phyloP scores from a whole-genome alignment of 1,140 invertebrate species.

The Lethrus apterus region DNA sequence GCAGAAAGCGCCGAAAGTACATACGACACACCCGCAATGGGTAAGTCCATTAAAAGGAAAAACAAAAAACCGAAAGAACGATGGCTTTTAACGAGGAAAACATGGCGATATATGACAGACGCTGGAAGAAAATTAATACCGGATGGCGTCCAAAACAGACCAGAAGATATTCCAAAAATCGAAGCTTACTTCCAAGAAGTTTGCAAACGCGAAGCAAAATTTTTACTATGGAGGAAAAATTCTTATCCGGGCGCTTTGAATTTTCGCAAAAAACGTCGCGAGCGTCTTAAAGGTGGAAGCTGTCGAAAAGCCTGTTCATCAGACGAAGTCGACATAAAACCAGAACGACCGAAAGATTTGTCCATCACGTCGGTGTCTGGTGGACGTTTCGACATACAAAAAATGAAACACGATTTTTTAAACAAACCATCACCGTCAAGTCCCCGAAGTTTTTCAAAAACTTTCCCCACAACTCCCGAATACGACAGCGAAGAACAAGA shows the following conservation, averaged over 20 bases:
- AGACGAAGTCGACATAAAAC: constrained; percentile 49
- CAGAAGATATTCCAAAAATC: constrained; percentile 68
- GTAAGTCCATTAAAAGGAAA: constrained; percentile 45
- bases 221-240: constrained; percentile 72
- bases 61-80: constrained; percentile 56
- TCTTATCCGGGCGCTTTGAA: constrained; percentile 65
- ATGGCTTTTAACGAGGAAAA: constrained; percentile 80
- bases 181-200: constrained; percentile 79
- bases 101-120: constrained; percentile 85
- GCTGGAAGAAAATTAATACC: constrained; percentile 77
- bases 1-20: constrained; percentile 36
- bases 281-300: constrained; percentile 55
- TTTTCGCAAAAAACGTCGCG: constrained; percentile 46
- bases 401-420: constrained; percentile 57
- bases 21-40: constrained; percentile 37
- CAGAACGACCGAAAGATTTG: constrained; percentile 44
- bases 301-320: constrained; percentile 55
- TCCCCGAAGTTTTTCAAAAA: constrained; percentile 17
- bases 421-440: constrained; percentile 36
- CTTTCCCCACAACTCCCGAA: constrained; percentile 2
- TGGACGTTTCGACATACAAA: constrained; percentile 58
- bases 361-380: constrained; percentile 46
- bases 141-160: constrained; percentile 59
- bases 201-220: constrained; percentile 66
- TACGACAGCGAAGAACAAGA: constrained; percentile 44